Evolutionary conservation across 53 echinoderm and acorn worm genomes (phyloP).

Genomic region (Zoroaster sp.): DNA sequence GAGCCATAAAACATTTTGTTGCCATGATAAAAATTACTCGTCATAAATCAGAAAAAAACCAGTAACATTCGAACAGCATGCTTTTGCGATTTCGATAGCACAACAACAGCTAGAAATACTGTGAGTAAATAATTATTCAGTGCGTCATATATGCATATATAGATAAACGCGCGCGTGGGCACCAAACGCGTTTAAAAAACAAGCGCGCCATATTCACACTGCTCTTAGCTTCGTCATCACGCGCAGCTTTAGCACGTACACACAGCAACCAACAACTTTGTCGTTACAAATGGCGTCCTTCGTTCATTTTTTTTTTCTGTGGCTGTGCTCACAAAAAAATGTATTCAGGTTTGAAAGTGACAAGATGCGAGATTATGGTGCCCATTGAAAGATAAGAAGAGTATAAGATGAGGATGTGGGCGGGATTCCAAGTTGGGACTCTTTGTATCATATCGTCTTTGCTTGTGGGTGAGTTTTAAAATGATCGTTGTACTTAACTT

Average conservation of each 20-base stretch:
- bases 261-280: not conserved
- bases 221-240: not conserved
- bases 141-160: too few relatives aligned
- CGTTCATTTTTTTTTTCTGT: not conserved
- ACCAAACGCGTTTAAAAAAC: not conserved
- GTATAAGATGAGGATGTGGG: not conserved
- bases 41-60: not conserved
- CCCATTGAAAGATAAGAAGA: not conserved
- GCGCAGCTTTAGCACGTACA: not conserved
- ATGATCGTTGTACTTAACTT: too few relatives aligned
- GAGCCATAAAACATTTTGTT: not conserved
- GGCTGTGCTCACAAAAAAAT: not conserved
- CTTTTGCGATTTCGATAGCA: too few relatives aligned
- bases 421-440: not conserved
- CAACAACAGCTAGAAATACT: too few relatives aligned
- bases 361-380: not conserved
- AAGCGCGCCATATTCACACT: not conserved
- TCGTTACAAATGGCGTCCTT: conserved; percentile 4
- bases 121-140: too few relatives aligned
- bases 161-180: not conserved
- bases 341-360: not conserved
- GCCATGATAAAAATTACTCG: not conserved
- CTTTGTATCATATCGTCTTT: not conserved
- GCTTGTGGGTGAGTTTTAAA: not conserved
- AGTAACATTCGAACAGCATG: too few relatives aligned